Evolutionary conservation across 2,888 invertebrate species (phyloP).

Genomic region (Lycocerus yunnanus): DNA sequence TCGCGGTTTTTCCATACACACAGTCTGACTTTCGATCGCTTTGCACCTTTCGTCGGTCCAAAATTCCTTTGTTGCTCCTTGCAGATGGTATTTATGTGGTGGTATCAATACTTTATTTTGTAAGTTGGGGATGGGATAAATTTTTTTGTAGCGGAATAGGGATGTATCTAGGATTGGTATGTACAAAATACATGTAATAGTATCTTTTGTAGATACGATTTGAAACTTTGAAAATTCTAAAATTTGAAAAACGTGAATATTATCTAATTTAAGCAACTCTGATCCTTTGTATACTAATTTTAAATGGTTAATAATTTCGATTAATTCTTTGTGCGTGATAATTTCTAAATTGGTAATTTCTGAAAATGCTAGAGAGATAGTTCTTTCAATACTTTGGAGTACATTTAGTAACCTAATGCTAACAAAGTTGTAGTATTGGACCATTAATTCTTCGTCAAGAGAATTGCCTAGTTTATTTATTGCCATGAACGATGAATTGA

Average conservation of each 20-base stretch:
- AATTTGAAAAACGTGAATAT: slow-evolving; percentile 9
- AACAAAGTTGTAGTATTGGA: slow-evolving; percentile 19
- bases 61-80: slow-evolving; percentile 12
- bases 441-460: slow-evolving; percentile 1
- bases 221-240: slow-evolving; percentile 18
- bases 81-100: slow-evolving; percentile 19
- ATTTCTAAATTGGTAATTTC: no score
- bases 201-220: not conserved
- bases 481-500: not conserved
- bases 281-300: slow-evolving; percentile 2
- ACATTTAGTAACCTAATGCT: slow-evolving; percentile 9
- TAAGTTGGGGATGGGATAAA: slow-evolving; percentile 23
- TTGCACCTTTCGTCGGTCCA: slow-evolving; percentile 25
- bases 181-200: slow-evolving; percentile 16
- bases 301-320: slow-evolving; percentile 7
- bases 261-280: slow-evolving; percentile 6
- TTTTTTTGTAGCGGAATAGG: slow-evolving; percentile 8
- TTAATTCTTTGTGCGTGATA: no score
- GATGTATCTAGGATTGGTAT: slow-evolving; percentile 22
- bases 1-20: not conserved
- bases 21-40: not conserved
- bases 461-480: slow-evolving; percentile 11
- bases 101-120: slow-evolving; percentile 14
- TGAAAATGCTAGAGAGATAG: no score
- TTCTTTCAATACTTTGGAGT: slow-evolving; percentile 10